phyloP scores from a whole-genome alignment of 2,113 vertebrate species.

The Myocastor coypus region DNA sequence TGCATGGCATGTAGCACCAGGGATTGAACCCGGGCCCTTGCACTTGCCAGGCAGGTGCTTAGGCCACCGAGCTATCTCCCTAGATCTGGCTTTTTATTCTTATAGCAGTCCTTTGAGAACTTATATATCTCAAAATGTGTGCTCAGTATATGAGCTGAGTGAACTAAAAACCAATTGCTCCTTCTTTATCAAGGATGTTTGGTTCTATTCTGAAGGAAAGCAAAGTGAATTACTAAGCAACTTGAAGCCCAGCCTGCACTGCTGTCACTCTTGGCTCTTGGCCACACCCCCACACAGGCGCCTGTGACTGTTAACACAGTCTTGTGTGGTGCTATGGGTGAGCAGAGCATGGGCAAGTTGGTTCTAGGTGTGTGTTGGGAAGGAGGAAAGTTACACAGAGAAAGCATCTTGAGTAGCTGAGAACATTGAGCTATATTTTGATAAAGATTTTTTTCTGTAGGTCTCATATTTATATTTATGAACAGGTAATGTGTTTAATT shows the following conservation, averaged over 20 bases:
- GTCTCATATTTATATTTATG: background rate
- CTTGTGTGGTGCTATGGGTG: fast-evolving
- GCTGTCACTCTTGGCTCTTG: background rate
- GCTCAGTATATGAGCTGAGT: background rate
- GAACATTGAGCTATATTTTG: background rate
- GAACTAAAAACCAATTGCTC: background rate
- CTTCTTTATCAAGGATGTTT: background rate
- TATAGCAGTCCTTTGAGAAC: background rate
- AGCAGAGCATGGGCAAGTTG: background rate
- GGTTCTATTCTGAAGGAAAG: background rate
- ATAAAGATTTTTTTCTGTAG: background rate
- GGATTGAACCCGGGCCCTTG: too few species aligned
- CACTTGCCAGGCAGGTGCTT: too few species aligned
- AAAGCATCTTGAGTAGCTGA: background rate
- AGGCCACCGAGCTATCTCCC: too few species aligned
- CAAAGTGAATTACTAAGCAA: background rate
- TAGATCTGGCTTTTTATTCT: background rate
- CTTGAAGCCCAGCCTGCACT: too few species aligned
- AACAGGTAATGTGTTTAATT: background rate
- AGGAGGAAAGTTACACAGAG: background rate
- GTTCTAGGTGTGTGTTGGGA: background rate
- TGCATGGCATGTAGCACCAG: too few species aligned
- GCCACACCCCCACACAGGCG: background rate
- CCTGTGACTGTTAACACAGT: background rate
- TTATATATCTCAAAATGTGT: background rate